A percentile compares a stretch with the other conserved stretches of the same genome.
phyloP scores from a whole-genome alignment of 2,888 invertebrate species.

The Tiphia femorata region DNA sequence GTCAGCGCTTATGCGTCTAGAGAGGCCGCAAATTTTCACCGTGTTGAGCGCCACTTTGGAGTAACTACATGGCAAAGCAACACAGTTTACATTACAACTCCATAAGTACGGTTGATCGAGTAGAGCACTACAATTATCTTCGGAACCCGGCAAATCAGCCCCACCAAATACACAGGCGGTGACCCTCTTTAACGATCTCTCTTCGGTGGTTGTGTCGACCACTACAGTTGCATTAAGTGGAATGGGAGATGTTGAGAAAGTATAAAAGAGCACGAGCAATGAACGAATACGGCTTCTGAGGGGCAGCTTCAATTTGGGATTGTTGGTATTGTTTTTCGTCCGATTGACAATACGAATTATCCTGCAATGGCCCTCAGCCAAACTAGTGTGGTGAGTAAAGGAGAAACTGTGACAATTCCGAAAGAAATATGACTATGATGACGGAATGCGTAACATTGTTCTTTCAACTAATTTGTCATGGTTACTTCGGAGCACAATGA shows the following conservation, averaged over 20 bases:
- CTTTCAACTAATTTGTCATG: slow-evolving; percentile 19
- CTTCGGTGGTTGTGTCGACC: slow-evolving; percentile 39
- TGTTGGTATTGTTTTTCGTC: slow-evolving; percentile 62
- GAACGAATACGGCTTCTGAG: slow-evolving; percentile 61
- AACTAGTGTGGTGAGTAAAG: slow-evolving; percentile 75
- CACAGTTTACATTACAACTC: no score
- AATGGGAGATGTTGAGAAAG: slow-evolving; percentile 64
- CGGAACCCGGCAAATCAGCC: no score
- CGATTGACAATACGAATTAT: slow-evolving; percentile 65
- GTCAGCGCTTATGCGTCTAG: no score
- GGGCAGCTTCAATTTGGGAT: slow-evolving; percentile 57
- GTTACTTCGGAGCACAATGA: slow-evolving; percentile 3
- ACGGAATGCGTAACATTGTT: slow-evolving; percentile 20
- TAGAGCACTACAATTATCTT: no score
- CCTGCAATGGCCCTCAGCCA: slow-evolving; percentile 79
- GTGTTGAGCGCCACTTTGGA: no score
- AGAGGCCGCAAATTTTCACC: no score
- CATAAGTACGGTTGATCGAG: no score
- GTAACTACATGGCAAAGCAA: no score
- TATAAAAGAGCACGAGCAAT: slow-evolving; percentile 66
- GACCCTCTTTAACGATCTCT: no score
- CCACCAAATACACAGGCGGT: no score
- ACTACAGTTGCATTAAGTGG: slow-evolving; percentile 32
- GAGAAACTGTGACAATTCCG: slow-evolving; percentile 36
- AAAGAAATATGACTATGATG: slow-evolving; percentile 25